A percentile compares a stretch with the other conserved stretches of the same genome.
These are phyloP conservation scores for Punctoribates punctum DNA, from an alignment of 2,888 invertebrate species.

Conservation along the genomic window DNA sequence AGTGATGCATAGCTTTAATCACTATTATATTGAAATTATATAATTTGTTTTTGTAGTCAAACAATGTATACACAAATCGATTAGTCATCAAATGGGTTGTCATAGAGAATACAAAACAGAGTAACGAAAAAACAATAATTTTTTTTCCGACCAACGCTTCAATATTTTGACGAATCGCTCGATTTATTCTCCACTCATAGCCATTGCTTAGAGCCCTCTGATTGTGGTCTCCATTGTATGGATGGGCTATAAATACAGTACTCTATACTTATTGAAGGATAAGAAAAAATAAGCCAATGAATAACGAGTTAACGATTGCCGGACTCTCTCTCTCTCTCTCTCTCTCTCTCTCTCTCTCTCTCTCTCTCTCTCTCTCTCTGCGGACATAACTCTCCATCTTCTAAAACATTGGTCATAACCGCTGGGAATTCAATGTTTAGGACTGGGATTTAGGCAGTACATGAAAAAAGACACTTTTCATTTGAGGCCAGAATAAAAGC, in stretches of 20 bases:
- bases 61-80: neutral
- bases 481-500: too few species aligned
- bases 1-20: too few species aligned
- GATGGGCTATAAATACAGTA: neutral
- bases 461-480: too few species aligned
- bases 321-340: neutral
- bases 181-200: neutral
- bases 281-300: neutral
- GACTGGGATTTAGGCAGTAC: neutral
- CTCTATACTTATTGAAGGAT: neutral
- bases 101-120: neutral
- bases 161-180: neutral
- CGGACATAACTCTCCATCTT: neutral
- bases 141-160: neutral
- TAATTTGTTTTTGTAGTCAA: neutral
- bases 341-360: neutral
- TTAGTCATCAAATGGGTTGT: neutral
- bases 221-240: neutral
- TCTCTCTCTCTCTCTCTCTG: neutral
- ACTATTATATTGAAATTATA: neutral
- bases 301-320: conserved; percentile 3
- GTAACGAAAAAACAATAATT: neutral
- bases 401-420: neutral
- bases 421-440: conserved; percentile 9
- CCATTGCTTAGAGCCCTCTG: neutral